Conservation (phyloP, 2,888 invertebrate species). For the Campoplex capitator region DNA sequence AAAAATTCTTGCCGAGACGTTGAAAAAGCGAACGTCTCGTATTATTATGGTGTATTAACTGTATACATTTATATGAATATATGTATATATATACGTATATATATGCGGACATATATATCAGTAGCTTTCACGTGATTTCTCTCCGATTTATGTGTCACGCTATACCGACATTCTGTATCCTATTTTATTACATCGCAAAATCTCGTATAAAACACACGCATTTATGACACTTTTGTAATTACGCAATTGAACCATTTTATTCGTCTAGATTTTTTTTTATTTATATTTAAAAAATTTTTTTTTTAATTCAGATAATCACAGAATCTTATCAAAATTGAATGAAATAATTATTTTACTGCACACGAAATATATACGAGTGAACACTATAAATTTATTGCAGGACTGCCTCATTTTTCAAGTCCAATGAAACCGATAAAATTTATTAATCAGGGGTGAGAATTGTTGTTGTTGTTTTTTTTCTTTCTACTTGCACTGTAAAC, state of each 20-base stretch:
- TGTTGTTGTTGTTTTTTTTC: background rate
- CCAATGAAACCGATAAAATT: constrained; percentile 43
- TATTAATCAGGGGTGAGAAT: constrained; percentile 17
- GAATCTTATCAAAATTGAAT: background rate
- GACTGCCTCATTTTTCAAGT: constrained; percentile 8
- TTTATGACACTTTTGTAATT: constrained; percentile 32
- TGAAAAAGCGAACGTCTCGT: constrained; percentile 51
- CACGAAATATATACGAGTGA: background rate
- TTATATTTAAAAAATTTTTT: too few species aligned
- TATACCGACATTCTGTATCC: constrained; percentile 35
- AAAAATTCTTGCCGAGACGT: constrained; percentile 49
- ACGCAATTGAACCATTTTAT: background rate
- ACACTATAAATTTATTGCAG: background rate
- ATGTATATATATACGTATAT: background rate
- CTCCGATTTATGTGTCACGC: constrained; percentile 64
- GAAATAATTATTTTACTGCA: background rate
- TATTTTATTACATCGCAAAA: constrained; percentile 8
- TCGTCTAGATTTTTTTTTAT: background rate
- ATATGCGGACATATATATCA: constrained; percentile 8
- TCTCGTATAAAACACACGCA: constrained; percentile 23
- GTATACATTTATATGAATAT: background rate
- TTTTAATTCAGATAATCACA: background rate
- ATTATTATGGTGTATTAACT: constrained; percentile 47
- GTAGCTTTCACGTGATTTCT: constrained; percentile 67
- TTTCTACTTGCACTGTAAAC: constrained; percentile 33